Conservation (phyloP, 2,888 invertebrate species). For the Lepidonotus clava region DNA sequence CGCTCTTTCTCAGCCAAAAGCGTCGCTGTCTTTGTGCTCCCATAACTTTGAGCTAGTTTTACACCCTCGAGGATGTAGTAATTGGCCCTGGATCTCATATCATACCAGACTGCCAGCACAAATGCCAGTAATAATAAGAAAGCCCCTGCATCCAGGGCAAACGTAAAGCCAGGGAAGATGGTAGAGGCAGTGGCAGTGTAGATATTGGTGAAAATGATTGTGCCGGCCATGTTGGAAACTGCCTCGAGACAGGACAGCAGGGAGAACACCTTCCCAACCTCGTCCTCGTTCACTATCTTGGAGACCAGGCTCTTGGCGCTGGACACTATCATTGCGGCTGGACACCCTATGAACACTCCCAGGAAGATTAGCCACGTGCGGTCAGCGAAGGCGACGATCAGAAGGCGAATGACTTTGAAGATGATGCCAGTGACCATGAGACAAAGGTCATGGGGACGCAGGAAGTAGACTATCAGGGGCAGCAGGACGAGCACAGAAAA, state of each 20-base stretch:
- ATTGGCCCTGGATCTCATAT: not conserved
- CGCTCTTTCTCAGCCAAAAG: not conserved
- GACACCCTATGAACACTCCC: conserved; percentile 74
- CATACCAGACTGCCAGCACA: conserved; percentile 11
- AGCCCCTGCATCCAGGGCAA: conserved; percentile 71
- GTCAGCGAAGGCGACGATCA: conserved; percentile 70
- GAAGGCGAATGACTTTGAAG: conserved; percentile 74
- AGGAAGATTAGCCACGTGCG: conserved; percentile 75
- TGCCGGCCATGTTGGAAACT: conserved; percentile 74
- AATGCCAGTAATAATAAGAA: conserved; percentile 67
- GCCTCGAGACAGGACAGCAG: conserved; percentile 77
- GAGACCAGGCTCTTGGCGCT: conserved; percentile 77
- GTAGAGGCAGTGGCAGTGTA: conserved; percentile 73
- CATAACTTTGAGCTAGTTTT: not conserved
- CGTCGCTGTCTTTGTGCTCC: not conserved
- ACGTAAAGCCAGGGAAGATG: conserved; percentile 75
- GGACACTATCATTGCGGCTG: conserved; percentile 75
- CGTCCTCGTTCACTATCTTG: conserved; percentile 76
- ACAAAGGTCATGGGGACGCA: conserved; percentile 72
- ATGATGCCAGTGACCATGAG: conserved; percentile 74
- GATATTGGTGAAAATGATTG: conserved; percentile 74
- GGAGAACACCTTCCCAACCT: conserved; percentile 78
- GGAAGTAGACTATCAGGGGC: conserved; percentile 73
- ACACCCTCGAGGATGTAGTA: conserved; percentile 7
- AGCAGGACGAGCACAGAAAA: conserved; percentile 75